phyloP scores from a whole-genome alignment of 2,888 invertebrate species.

The Napeogenes sylphis region DNA sequence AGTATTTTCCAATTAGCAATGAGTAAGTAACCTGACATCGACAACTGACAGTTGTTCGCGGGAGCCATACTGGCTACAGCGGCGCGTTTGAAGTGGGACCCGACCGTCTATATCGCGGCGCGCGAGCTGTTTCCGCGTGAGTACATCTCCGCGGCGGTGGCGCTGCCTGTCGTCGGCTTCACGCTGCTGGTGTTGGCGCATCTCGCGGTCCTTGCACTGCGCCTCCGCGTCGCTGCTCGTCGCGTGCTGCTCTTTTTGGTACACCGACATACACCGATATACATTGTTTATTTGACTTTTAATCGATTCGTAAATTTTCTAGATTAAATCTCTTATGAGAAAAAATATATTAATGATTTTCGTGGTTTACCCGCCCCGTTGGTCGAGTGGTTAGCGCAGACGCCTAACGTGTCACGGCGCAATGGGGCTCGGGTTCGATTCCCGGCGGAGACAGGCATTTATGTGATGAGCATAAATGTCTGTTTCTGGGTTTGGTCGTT shows the following conservation, averaged over 20 bases:
- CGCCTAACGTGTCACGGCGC: too few relatives aligned
- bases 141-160: slow-evolving; percentile 41
- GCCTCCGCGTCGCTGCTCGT: slow-evolving; percentile 24
- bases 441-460: too few relatives aligned
- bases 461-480: too few relatives aligned
- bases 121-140: slow-evolving; percentile 37
- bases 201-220: slow-evolving; percentile 29
- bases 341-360: too few relatives aligned
- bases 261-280: neutral
- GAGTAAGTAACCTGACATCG: too few relatives aligned
- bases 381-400: too few relatives aligned
- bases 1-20: too few relatives aligned
- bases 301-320: too few relatives aligned
- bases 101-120: slow-evolving; percentile 48
- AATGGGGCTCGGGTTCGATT: too few relatives aligned
- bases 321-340: too few relatives aligned
- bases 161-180: slow-evolving; percentile 24
- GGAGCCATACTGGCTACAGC: slow-evolving; percentile 56
- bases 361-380: too few relatives aligned
- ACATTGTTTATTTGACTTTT: neutral
- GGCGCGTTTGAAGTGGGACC: slow-evolving; percentile 67
- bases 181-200: slow-evolving; percentile 31
- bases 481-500: too few relatives aligned
- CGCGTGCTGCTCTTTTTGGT: slow-evolving; percentile 28
- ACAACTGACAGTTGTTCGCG: slow-evolving; percentile 37